Evolutionary conservation across 2,888 invertebrate species (phyloP), one percentile per base, ranked within the genome.

Genomic region (Dione vanillae): DNA sequence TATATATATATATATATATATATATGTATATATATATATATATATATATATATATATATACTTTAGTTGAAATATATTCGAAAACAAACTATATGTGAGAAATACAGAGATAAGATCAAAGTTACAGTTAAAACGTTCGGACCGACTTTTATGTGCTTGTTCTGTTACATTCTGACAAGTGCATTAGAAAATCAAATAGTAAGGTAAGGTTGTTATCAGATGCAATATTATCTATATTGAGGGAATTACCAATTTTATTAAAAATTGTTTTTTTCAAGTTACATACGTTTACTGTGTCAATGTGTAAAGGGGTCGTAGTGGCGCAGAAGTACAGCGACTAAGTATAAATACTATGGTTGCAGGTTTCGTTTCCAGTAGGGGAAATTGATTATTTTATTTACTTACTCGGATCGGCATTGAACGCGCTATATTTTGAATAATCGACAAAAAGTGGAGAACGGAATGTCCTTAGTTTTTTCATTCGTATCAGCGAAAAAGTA

Each of bases 171-270:
- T 37, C 35, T 56, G 37, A 56, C 40, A 11, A 56, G 16, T 56
- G 40, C 56, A 56, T 56, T 56, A 56, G n/a, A 16, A 56, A 40
- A 40, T 16, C 16, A 40, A 56, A 16, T 16, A 16, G 37, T 56
- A 16, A 40, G 37, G 56, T 56, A 41, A 43, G 9, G 10, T 59
- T 43, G 41, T 20, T 58, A 59, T 43, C 59, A 41, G 40, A 59
- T 59, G 19, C 59, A 41, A 41, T 14, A 59, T 12, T 59, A 45
- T 45, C n/a, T 45, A n/a, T 47, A 47, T 16, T 16, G 16, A 47
- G n/a, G 16, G n/a, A n/a, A n/a, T 47, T 7, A 40, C 3, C 40
- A 10, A 11, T 40, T 40, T 40, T 40, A 40, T 11, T 27, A 27
- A 40, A 40, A 8, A 40, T 1, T 7, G 9, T 10, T 40, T 40